These are phyloP conservation scores for Drosophila birchii DNA, from an alignment of 2,888 invertebrate genomes.

Conservation along the genomic window DNA sequence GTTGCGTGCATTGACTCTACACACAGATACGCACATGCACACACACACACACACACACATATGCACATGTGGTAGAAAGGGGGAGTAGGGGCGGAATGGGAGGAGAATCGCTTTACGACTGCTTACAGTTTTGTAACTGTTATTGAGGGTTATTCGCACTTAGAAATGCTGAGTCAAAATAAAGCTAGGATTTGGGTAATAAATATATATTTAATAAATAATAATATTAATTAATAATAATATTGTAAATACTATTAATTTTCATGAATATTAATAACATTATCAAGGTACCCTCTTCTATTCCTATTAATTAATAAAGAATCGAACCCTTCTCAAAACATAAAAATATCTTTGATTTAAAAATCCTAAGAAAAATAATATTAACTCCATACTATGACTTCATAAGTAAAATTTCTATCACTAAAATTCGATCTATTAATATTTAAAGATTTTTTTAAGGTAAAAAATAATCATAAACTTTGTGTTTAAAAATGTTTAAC, in stretches of 20 bases:
- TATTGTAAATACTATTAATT: background rate
- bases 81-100: background rate
- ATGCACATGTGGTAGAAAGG: background rate
- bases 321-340: too few relatives aligned
- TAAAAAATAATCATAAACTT: background rate
- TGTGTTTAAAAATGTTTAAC: background rate
- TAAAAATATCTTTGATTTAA: too few relatives aligned
- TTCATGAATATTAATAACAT: background rate
- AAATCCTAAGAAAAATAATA: too few relatives aligned
- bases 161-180: slow-evolving; percentile 3
- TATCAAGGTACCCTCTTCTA: background rate
- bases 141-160: slow-evolving; percentile 78
- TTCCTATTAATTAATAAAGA: background rate
- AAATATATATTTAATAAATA: background rate
- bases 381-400: too few relatives aligned
- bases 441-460: background rate
- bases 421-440: background rate
- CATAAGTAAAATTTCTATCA: too few relatives aligned
- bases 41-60: background rate
- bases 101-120: slow-evolving; percentile 47
- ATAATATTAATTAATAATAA: background rate
- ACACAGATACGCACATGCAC: slow-evolving; percentile 24
- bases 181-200: background rate
- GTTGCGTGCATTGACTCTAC: slow-evolving; percentile 48
- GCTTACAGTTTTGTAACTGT: slow-evolving; percentile 81